Evolutionary conservation across 2,797 vertebrate genomes (phyloP).

Genomic region (Molossus alvarezi): DNA sequence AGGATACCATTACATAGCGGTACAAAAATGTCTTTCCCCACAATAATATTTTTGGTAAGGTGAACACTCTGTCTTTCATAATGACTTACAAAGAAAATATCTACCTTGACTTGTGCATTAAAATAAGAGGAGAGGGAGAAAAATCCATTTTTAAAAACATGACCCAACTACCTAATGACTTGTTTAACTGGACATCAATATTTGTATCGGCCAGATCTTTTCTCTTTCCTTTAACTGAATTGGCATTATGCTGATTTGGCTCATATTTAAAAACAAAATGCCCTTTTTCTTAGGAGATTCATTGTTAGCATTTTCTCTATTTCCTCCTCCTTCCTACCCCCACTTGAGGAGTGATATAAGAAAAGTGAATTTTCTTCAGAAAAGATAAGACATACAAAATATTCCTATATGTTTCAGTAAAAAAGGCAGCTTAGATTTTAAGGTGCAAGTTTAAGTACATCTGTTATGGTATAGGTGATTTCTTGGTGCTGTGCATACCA

Average conservation of each 20-base stretch:
- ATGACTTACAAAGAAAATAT: conserved; percentile 56
- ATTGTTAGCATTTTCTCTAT: conserved; percentile 19
- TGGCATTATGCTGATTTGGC: conserved; percentile 33
- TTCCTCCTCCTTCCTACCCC: not conserved
- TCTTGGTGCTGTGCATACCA: not conserved
- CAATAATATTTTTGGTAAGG: conserved; percentile 68
- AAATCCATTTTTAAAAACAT: conserved; percentile 57
- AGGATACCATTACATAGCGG: not conserved
- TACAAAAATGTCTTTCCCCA: conserved; percentile 34
- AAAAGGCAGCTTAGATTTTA: not conserved
- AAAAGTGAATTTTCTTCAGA: conserved; percentile 38
- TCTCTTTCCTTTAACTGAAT: conserved; percentile 51
- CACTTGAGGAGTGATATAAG: not conserved
- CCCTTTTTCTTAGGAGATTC: not conserved
- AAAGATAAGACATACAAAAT: not conserved
- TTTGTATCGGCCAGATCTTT: conserved; percentile 56
- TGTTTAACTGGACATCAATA: conserved; percentile 40
- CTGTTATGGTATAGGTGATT: not conserved
- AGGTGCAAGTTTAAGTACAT: not conserved
- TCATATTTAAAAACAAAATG: conserved; percentile 20
- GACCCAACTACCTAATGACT: conserved; percentile 2
- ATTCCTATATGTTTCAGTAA: conserved; percentile 8
- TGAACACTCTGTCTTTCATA: conserved; percentile 46
- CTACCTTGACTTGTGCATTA: conserved; percentile 7
- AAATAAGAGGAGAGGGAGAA: not conserved